Evolutionary conservation across 2,113 vertebrate genomes (phyloP).

Genomic region (Progne subis): DNA sequence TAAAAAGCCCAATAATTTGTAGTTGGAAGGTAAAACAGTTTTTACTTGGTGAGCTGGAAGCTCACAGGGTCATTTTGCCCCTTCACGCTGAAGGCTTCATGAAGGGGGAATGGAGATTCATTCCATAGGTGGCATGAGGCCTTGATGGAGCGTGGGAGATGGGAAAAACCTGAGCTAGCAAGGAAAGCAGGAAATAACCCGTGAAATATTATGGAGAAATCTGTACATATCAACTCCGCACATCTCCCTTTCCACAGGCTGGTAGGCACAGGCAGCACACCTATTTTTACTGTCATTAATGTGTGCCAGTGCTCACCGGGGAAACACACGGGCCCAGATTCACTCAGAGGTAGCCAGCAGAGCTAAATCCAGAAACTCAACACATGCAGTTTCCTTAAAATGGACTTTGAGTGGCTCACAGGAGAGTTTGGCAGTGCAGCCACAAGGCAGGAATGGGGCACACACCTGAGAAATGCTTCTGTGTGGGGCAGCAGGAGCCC

Average conservation of each 20-base stretch:
- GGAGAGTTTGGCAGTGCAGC: neutral
- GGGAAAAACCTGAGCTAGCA: neutral
- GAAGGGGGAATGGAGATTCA: neutral
- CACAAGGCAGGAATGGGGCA: neutral
- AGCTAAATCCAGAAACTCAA: neutral
- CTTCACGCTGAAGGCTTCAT: neutral
- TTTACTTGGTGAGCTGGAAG: neutral
- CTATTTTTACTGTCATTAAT: neutral
- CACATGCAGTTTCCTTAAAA: neutral
- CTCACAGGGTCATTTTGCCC: neutral
- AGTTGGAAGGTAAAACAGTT: neutral
- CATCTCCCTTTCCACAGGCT: neutral
- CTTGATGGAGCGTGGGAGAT: neutral
- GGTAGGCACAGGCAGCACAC: neutral
- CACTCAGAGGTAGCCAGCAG: neutral
- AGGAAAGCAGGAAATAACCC: slow-evolving; percentile 3
- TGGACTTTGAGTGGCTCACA: neutral
- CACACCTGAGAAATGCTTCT: neutral
- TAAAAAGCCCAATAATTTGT: neutral
- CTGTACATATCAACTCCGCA: neutral
- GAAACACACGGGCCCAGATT: neutral
- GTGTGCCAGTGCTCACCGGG: neutral
- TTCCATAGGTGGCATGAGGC: neutral
- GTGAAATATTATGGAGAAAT: neutral
- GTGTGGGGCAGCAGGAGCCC: neutral